Evolutionary conservation across 2,797 vertebrate species (phyloP).

Genomic region (Acanthis flammea): DNA sequence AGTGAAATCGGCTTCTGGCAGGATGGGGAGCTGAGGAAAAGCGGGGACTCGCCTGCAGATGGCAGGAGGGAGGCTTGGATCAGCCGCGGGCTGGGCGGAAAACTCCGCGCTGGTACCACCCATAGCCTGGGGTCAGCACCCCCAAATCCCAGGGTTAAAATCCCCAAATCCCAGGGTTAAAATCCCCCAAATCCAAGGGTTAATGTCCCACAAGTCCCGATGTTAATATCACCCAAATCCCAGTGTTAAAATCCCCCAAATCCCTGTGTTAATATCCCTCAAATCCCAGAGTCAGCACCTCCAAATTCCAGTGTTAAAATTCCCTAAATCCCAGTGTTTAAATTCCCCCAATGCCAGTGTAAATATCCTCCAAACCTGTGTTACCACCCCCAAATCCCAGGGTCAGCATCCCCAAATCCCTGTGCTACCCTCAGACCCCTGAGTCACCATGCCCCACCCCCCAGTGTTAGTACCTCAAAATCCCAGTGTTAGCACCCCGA

Average conservation of each 20-base stretch:
- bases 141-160: neutral
- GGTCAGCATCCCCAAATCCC: neutral
- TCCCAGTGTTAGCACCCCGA: no score
- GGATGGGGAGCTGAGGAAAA: neutral
- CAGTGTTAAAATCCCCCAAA: neutral
- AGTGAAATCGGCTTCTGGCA: accelerated
- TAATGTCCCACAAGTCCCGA: neutral
- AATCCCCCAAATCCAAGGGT: neutral
- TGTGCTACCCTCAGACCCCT: accelerated
- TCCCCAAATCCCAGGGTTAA: neutral
- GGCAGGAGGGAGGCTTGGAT: slow-evolving; percentile 7
- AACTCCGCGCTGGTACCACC: neutral
- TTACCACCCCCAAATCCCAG: neutral
- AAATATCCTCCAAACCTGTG: neutral
- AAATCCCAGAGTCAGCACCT: neutral
- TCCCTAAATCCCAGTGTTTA: neutral
- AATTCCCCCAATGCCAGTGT: neutral
- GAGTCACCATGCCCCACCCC: no score
- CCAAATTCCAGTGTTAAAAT: neutral
- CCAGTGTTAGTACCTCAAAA: no score
- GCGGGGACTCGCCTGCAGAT: neutral
- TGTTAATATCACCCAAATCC: neutral
- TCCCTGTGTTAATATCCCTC: neutral
- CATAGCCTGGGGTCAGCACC: neutral
- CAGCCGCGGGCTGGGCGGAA: neutral